Evolutionary conservation across 2,797 vertebrate genomes (phyloP).

Genomic region (Nannoperca obscura): DNA sequence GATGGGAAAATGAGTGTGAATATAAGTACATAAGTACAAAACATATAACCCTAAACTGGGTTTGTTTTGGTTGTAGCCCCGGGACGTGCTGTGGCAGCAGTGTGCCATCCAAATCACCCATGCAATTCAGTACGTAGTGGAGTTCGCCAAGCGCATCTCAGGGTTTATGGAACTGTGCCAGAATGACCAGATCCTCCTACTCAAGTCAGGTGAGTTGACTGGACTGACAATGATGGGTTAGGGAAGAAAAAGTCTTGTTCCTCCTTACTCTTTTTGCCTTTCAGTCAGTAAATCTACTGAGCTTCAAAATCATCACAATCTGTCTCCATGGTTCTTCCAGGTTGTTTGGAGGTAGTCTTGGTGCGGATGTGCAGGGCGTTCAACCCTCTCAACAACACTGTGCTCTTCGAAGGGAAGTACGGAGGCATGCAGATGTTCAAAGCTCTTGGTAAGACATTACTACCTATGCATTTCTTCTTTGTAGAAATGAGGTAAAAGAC

Average conservation of each 20-base stretch:
- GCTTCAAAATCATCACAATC: not conserved
- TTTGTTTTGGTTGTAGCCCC: conserved; percentile 86
- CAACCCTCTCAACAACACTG: conserved; percentile 99
- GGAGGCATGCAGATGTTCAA: conserved; percentile 99
- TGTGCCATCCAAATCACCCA: conserved; percentile 99
- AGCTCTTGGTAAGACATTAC: conserved; percentile 90
- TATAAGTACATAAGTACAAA: not conserved
- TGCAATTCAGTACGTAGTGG: conserved; percentile 98
- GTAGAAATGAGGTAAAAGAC: not conserved
- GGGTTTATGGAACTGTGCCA: conserved; percentile 99
- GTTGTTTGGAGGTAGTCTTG: conserved; percentile 98
- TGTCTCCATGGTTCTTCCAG: conserved; percentile 76
- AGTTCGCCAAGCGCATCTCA: conserved; percentile 98
- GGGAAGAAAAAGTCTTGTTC: not conserved
- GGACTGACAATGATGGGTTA: not conserved
- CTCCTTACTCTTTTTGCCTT: not conserved
- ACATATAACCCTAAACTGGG: not conserved
- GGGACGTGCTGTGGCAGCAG: conserved; percentile 98
- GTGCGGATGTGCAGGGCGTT: conserved; percentile 99
- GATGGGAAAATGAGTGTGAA: not conserved
- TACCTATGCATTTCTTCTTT: not conserved
- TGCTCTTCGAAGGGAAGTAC: conserved; percentile 99
- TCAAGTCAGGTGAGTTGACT: conserved; percentile 94
- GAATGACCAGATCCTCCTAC: conserved; percentile 99
- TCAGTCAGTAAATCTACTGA: not conserved